A percentile compares a stretch with the other conserved stretches of the same genome.
phyloP scores from a whole-genome alignment of 2,888 invertebrate genomes.

The Carpatolechia fugitivella region DNA sequence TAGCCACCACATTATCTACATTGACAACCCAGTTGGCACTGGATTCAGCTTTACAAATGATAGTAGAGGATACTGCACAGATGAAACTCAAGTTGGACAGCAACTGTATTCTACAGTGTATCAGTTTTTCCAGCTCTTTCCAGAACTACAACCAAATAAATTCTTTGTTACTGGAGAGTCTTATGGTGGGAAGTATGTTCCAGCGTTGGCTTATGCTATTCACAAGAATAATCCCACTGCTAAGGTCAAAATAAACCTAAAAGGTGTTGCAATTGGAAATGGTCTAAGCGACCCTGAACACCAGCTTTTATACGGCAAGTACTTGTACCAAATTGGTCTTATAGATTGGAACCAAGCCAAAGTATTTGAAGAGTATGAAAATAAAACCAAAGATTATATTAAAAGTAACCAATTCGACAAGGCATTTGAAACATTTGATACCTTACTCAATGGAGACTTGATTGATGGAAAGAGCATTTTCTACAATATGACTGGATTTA shows the following conservation, averaged over 20 bases:
- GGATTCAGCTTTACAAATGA: slow-evolving; percentile 93
- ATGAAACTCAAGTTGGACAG: slow-evolving; percentile 88
- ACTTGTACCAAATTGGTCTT: slow-evolving; percentile 88
- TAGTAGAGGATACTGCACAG: slow-evolving; percentile 86
- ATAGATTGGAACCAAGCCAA: slow-evolving; percentile 82
- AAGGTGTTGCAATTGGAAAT: slow-evolving; percentile 88
- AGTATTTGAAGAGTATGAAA: slow-evolving; percentile 81
- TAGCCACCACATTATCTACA: slow-evolving; percentile 89
- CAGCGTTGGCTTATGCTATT: slow-evolving; percentile 87
- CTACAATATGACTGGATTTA: slow-evolving; percentile 86
- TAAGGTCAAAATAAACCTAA: slow-evolving; percentile 84
- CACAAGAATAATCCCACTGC: slow-evolving; percentile 81
- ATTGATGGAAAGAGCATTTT: slow-evolving; percentile 80
- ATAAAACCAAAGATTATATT: slow-evolving; percentile 79
- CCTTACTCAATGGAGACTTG: slow-evolving; percentile 84
- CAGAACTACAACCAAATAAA: slow-evolving; percentile 84
- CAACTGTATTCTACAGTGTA: slow-evolving; percentile 87
- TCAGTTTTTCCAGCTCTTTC: slow-evolving; percentile 92
- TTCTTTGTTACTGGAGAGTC: slow-evolving; percentile 95
- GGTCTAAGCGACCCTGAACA: slow-evolving; percentile 89
- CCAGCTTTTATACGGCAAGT: slow-evolving; percentile 88
- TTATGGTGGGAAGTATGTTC: slow-evolving; percentile 89
- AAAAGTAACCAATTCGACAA: slow-evolving; percentile 81
- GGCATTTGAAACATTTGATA: slow-evolving; percentile 86
- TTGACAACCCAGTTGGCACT: slow-evolving; percentile 96